Evolutionary conservation across 2,888 invertebrate species (phyloP).

Genomic region (Syritta pipiens): DNA sequence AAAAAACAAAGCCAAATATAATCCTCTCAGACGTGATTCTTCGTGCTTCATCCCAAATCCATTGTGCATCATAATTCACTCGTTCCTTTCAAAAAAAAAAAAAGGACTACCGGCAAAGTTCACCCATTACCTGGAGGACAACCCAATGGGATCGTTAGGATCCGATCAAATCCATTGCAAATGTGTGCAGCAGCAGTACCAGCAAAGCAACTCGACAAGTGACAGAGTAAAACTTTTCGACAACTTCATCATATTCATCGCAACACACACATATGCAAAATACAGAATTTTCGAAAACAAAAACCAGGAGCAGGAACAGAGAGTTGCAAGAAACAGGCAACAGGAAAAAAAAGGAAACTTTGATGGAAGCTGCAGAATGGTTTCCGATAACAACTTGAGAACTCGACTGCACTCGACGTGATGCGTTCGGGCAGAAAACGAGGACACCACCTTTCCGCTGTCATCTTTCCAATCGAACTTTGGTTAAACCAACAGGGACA

Average conservation of each 20-base stretch:
- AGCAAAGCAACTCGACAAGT: background rate
- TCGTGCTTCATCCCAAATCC: too few relatives aligned
- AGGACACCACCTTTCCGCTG: constrained; percentile 4
- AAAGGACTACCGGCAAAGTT: background rate
- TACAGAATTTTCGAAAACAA: too few relatives aligned
- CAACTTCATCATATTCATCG: constrained; percentile 3
- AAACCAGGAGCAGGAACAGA: background rate
- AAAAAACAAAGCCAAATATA: too few relatives aligned
- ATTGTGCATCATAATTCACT: too few relatives aligned
- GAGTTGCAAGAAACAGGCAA: background rate
- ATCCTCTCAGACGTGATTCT: too few relatives aligned
- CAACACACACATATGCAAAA: background rate
- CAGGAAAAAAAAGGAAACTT: background rate
- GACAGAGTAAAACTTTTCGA: background rate
- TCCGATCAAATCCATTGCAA: background rate
- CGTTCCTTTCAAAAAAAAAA: background rate
- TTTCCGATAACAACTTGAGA: constrained; percentile 1
- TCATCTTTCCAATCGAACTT: constrained; percentile 2
- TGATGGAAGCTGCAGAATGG: background rate
- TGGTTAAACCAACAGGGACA: too few relatives aligned
- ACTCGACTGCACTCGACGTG: background rate
- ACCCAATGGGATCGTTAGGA: background rate
- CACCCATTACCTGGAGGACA: background rate
- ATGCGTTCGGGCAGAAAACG: background rate
- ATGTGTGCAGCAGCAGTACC: too few relatives aligned